Conservation (phyloP, 2,113 vertebrate species). For the Heptranchias perlo region DNA sequence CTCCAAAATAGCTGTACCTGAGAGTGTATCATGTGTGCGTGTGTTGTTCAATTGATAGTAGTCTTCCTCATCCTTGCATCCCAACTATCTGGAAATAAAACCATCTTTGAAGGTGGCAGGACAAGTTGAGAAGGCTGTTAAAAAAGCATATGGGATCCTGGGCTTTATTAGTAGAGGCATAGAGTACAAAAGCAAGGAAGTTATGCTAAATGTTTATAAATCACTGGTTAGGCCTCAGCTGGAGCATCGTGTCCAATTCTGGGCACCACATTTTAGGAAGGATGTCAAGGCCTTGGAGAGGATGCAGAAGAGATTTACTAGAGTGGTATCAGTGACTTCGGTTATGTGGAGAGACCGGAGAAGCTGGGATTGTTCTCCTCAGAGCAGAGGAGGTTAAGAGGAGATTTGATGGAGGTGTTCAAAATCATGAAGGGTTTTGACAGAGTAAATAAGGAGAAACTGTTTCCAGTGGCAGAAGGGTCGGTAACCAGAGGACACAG, state of each 20-base stretch:
- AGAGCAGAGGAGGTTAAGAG: background rate
- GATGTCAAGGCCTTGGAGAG: background rate
- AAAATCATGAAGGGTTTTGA: too few relatives aligned
- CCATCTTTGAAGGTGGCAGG: background rate
- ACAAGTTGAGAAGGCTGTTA: background rate
- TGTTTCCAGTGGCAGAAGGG: background rate
- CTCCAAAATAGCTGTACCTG: background rate
- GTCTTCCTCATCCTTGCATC: background rate
- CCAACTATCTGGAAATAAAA: background rate
- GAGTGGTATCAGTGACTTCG: background rate
- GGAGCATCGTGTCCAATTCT: background rate
- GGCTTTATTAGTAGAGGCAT: background rate
- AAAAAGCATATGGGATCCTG: background rate
- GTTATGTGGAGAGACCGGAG: background rate
- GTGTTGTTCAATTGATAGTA: background rate
- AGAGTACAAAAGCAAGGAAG: background rate
- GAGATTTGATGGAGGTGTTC: background rate
- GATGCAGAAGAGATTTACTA: background rate
- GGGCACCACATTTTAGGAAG: background rate
- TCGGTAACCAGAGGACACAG: background rate
- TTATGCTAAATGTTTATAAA: background rate
- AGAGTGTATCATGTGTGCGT: background rate
- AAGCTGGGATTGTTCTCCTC: background rate
- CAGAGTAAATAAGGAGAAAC: background rate
- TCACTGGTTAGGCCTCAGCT: background rate